Evolutionary conservation across 2,888 invertebrate species (phyloP).

Genomic region (Holacanthella duospinosa): DNA sequence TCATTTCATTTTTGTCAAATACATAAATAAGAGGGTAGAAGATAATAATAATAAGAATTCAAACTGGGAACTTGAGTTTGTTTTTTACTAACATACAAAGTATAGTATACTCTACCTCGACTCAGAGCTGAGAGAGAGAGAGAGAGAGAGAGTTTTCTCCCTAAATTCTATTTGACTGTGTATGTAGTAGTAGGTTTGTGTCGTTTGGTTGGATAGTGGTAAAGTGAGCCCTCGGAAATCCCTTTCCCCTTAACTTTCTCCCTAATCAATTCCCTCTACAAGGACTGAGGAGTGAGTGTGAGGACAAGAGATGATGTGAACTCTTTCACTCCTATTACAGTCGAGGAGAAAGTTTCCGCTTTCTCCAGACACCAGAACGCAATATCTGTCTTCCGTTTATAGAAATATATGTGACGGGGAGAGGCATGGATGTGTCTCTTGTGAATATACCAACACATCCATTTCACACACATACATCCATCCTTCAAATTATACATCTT

Average conservation of each 20-base stretch:
- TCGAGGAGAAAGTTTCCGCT: constrained; percentile 2
- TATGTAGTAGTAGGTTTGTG: background rate
- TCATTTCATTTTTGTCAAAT: background rate
- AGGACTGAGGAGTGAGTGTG: background rate
- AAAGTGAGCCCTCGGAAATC: constrained; percentile 6
- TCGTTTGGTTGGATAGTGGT: too few relatives aligned
- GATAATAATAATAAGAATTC: background rate
- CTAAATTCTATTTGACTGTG: background rate
- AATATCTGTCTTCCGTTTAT: constrained; percentile 22
- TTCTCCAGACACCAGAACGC: constrained; percentile 8
- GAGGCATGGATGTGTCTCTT: constrained; percentile 23
- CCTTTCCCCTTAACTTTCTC: constrained; percentile 6
- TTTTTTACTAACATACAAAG: too few relatives aligned
- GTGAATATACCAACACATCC: constrained; percentile 16
- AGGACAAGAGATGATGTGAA: background rate
- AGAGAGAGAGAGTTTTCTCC: background rate
- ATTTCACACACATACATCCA: constrained; percentile 20
- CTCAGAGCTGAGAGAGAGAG: too few relatives aligned
- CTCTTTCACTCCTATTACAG: background rate
- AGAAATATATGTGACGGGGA: constrained; percentile 31
- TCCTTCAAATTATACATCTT: constrained; percentile 26
- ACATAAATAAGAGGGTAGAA: background rate
- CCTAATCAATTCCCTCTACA: background rate
- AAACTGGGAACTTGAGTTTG: too few relatives aligned
- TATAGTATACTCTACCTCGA: too few relatives aligned